phyloP scores from a whole-genome alignment of 2,888 invertebrate species.

The Eudemis profundana region DNA sequence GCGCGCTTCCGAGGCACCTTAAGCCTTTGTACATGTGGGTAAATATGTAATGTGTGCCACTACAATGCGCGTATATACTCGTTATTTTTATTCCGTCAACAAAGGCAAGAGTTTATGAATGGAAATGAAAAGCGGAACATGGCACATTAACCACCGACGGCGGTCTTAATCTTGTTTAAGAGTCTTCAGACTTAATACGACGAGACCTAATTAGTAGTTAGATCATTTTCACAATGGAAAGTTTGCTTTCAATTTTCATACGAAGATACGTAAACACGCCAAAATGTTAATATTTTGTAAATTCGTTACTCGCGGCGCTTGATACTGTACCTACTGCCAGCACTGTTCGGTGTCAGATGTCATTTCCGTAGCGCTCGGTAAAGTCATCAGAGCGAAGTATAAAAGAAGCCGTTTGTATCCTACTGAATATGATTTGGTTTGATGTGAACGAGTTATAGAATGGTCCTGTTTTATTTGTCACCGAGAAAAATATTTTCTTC shows the following conservation, averaged over 20 bases:
- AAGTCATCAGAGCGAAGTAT: slow-evolving; percentile 41
- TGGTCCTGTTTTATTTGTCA: background rate
- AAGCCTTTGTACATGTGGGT: slow-evolving; percentile 42
- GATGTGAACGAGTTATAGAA: slow-evolving; percentile 24
- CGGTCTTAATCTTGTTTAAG: slow-evolving; percentile 22
- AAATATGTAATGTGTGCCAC: slow-evolving; percentile 42
- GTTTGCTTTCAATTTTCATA: slow-evolving; percentile 26
- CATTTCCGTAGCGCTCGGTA: slow-evolving; percentile 42
- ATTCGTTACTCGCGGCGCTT: slow-evolving; percentile 25
- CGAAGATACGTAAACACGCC: slow-evolving; percentile 25
- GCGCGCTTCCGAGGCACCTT: slow-evolving; percentile 40
- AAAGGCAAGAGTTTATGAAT: slow-evolving; percentile 42
- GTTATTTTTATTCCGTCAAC: slow-evolving; percentile 44
- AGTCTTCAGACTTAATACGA: slow-evolving; percentile 21
- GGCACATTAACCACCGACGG: slow-evolving; percentile 28
- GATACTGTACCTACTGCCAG: slow-evolving; percentile 39
- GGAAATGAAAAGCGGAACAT: slow-evolving; percentile 39
- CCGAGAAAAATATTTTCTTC: background rate
- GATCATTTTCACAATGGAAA: slow-evolving; percentile 13
- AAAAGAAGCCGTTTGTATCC: slow-evolving; percentile 38
- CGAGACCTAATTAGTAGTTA: slow-evolving; percentile 18
- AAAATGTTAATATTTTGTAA: slow-evolving; percentile 34
- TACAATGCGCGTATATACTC: slow-evolving; percentile 41
- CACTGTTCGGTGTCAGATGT: slow-evolving; percentile 38
- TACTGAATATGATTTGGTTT: slow-evolving; percentile 31